A percentile compares a stretch with the other conserved stretches of the same genome.
These are phyloP conservation scores for Leptinotarsa undecemlineata DNA, from an alignment of 1,140 invertebrate genomes.

Conservation along the genomic window DNA sequence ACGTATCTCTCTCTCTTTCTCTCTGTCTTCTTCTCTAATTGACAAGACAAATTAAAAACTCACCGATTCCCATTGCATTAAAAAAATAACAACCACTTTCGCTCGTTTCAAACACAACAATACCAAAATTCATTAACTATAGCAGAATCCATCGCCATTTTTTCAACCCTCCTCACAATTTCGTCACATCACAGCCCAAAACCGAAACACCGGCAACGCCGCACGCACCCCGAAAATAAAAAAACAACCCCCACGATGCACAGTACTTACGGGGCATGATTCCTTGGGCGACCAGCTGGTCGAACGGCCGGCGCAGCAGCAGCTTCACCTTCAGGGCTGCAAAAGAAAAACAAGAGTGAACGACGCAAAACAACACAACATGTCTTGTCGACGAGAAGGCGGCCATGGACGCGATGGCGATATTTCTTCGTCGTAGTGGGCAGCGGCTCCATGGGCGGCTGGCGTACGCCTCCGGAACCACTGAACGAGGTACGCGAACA, in stretches of 20 bases:
- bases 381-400: constrained; percentile 8
- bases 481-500: neutral
- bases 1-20: too few species aligned
- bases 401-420: constrained; percentile 8
- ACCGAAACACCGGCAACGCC: neutral
- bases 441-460: neutral
- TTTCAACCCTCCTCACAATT: too few species aligned
- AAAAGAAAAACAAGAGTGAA: constrained; percentile 58
- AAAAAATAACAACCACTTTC: too few species aligned
- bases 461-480: constrained; percentile 1
- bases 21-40: too few species aligned
- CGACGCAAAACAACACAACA: neutral
- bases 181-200: too few species aligned
- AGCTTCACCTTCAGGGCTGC: constrained; percentile 95
- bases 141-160: too few species aligned
- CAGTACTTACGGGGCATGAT: constrained; percentile 95
- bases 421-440: neutral
- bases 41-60: too few species aligned
- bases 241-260: neutral
- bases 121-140: too few species aligned
- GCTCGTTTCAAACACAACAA: too few species aligned
- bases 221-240: neutral
- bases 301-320: constrained; percentile 90
- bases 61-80: too few species aligned
- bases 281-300: constrained; percentile 94